A percentile compares a stretch with the other conserved stretches of the same genome.
Conservation (phyloP, 1,140 invertebrate genomes). For the Carposina sasakii region DNA sequence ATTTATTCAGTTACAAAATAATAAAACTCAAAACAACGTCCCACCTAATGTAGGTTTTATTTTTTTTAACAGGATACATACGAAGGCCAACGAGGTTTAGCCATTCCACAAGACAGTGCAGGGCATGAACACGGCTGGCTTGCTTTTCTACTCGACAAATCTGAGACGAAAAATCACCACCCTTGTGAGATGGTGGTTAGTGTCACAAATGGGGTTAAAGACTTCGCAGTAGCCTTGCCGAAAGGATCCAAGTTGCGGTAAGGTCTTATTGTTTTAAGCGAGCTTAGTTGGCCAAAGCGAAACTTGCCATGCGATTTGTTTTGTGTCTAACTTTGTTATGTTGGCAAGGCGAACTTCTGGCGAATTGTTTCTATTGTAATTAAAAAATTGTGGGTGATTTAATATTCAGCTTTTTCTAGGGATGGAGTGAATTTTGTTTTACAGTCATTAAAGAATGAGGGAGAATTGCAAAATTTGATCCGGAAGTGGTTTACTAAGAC, state of each 20-base stretch:
- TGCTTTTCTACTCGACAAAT: conserved; percentile 20
- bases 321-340: conserved; percentile 20
- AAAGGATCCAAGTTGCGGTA: conserved; percentile 55
- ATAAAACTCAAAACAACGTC: no score
- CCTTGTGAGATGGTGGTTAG: conserved; percentile 40
- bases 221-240: conserved; percentile 53
- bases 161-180: conserved; percentile 9
- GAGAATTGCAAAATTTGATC: conserved; percentile 89
- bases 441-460: conserved; percentile 91
- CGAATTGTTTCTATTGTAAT: conserved; percentile 11
- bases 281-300: conserved; percentile 13
- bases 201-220: conserved; percentile 36
- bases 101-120: conserved; percentile 13
- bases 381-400: no score
- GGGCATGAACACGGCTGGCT: conserved; percentile 31
- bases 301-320: conserved; percentile 16
- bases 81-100: conserved; percentile 13
- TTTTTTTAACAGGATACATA: conserved; percentile 23
- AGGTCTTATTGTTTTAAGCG: conserved; percentile 15
- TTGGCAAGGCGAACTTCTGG: conserved; percentile 9
- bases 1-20: no score
- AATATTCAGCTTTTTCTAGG: conserved; percentile 69
- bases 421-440: conserved; percentile 93
- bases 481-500: conserved; percentile 86
- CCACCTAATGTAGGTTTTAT: background rate